Base-by-base conservation (phyloP, 2,113 vertebrate genomes). In the Cercocebus atys region DNA sequence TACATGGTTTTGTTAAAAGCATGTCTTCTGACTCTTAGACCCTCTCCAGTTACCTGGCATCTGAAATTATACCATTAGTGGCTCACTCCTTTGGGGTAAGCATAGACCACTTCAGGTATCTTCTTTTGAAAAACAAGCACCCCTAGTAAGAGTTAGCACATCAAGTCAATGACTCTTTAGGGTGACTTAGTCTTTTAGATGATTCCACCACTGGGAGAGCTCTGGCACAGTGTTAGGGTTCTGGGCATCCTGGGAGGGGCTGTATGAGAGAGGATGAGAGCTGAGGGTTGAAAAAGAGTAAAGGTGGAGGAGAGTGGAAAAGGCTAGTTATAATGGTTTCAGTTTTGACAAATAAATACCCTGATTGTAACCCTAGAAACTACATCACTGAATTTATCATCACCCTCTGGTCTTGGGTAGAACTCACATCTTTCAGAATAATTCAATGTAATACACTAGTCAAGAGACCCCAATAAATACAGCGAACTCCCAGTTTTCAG, bases 361-460 rank as follows among this genome's bases (percentile, higher is more conserved):
- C 32, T 76, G 47, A 96, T 83, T 81, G 76, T 95, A 89, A 96
- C 79, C 40, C 16, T 73, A 78, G 16, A 57, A 50, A 82, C 72
- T 6, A 2, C 12, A 14, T 35, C 38, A 38, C 43, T 55, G n/a
- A 79, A 20, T 92, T 79, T 86, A 82, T 57, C 22, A 22, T 45
- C 40, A 85, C 40, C 83, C 55, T 80, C 9, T 68, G 25, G 81
- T 75, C n/a, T 72, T 68, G 45, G 64, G 50, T 86, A 85, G 50
- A 52, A 57, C 91, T 20, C 11, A 68, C 47, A 85, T 70, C 35
- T 95, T 95, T 97, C 92, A 94, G 80, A 95, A 81, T 94, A 94
- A 66, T 80, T 92, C 35, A 40, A 30, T 50, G 11, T 79, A 82
- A 79, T 30, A 59, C 40, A 92, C 27, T 43, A 30, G 47, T 52